A percentile compares a stretch with the other conserved stretches of the same genome.
Evolutionary conservation across 1,140 invertebrate genomes (phyloP).

Genomic region (Drosophila parabipectinata): DNA sequence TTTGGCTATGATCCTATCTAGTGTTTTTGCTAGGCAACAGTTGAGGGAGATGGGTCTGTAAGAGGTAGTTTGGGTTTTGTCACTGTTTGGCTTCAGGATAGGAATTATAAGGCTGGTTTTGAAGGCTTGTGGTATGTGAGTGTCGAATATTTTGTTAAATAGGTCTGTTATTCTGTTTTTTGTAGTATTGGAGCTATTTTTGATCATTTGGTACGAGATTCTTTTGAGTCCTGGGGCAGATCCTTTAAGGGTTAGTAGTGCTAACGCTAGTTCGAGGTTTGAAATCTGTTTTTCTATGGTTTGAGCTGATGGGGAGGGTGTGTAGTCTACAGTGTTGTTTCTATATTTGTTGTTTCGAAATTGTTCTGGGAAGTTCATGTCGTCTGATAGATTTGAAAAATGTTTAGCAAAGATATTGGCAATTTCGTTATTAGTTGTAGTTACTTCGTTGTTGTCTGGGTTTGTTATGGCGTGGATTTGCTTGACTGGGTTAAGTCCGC

Average conservation of each 20-base stretch:
- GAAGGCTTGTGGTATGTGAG: slow-evolving; percentile 13
- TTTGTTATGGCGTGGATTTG: too few species aligned
- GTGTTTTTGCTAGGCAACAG: slow-evolving; percentile 2
- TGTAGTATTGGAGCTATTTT: neutral
- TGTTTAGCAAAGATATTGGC: too few species aligned
- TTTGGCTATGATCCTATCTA: slow-evolving; percentile 12
- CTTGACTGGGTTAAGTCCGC: too few species aligned
- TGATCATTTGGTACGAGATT: slow-evolving; percentile 3
- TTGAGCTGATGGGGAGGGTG: slow-evolving; percentile 1
- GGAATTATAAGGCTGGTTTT: slow-evolving; percentile 15
- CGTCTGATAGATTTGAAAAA: neutral
- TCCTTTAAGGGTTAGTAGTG: slow-evolving; percentile 1
- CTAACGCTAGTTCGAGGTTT: neutral
- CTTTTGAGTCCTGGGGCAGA: slow-evolving; percentile 2
- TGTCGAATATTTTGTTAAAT: slow-evolving; percentile 12
- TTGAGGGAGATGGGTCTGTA: slow-evolving; percentile 5
- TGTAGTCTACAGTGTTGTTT: neutral
- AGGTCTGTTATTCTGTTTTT: neutral
- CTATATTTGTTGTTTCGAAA: slow-evolving; percentile 1
- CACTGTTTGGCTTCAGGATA: neutral
- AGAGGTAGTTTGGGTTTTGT: slow-evolving; percentile 8
- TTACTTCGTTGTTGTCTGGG: too few species aligned
- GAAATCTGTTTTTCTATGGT: neutral
- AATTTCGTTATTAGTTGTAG: too few species aligned
- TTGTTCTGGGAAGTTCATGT: neutral